A percentile compares a stretch with the other conserved stretches of the same genome.
These are phyloP conservation scores for Helicorthomorpha holstii DNA, from an alignment of 1,140 invertebrate genomes.

Conservation along the genomic window DNA sequence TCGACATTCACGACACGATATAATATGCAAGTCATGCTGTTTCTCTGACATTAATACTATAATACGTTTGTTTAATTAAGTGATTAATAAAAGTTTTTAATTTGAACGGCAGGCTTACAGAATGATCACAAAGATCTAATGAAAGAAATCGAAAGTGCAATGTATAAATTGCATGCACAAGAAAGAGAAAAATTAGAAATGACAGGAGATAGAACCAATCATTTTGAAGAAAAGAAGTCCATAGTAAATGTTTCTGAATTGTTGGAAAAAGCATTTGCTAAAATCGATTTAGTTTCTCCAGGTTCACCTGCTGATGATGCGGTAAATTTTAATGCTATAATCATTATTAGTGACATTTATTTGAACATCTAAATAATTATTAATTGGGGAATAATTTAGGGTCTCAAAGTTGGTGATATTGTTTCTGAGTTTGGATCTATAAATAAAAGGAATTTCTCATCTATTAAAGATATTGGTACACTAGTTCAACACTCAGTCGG, in stretches of 20 bases:
- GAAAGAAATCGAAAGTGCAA: conserved; percentile 59
- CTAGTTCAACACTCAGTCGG: conserved; percentile 57
- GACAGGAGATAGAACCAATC: neutral
- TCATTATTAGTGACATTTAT: conserved; percentile 23
- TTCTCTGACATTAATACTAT: neutral
- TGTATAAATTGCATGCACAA: conserved; percentile 37
- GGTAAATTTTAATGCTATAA: too few species aligned
- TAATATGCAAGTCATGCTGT: conserved; percentile 52
- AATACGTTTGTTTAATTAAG: neutral
- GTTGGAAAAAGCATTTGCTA: conserved; percentile 37
- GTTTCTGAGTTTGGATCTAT: conserved; percentile 71
- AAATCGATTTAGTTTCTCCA: conserved; percentile 48
- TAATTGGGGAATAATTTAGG: conserved; percentile 31
- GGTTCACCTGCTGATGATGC: conserved; percentile 64
- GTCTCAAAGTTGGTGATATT: conserved; percentile 51
- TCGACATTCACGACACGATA: conserved; percentile 61
- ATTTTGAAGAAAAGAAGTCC: neutral
- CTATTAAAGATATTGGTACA: conserved; percentile 38
- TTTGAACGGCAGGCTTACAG: conserved; percentile 44
- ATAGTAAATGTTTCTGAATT: conserved; percentile 1
- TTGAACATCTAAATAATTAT: neutral
- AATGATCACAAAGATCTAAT: conserved; percentile 79
- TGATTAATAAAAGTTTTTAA: neutral
- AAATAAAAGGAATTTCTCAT: conserved; percentile 49
- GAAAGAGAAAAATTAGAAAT: conserved; percentile 9